These are phyloP conservation scores for Parapristionchus giblindavisi DNA, from an alignment of 2,888 invertebrate genomes.

Conservation along the genomic window DNA sequence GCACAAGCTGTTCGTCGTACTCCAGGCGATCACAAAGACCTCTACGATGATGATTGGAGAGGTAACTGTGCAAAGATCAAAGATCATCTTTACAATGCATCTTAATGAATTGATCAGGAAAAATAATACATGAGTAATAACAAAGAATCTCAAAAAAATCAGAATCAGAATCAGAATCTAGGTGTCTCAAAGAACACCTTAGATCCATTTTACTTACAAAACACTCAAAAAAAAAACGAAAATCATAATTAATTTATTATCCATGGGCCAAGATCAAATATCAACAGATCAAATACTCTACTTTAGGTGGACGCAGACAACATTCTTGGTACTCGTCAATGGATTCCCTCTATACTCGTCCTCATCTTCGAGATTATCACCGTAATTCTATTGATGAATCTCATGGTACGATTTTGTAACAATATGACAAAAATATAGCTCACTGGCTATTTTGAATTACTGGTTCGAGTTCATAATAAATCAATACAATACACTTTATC, in stretches of 20 bases:
- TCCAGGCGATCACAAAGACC: slow-evolving; percentile 67
- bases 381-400: slow-evolving; percentile 67
- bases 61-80: slow-evolving; percentile 30
- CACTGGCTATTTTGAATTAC: too few relatives aligned
- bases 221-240: not conserved
- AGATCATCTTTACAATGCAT: not conserved
- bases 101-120: too few relatives aligned
- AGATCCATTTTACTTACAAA: too few relatives aligned
- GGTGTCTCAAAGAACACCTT: too few relatives aligned
- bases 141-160: too few relatives aligned
- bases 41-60: slow-evolving; percentile 69
- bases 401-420: slow-evolving; percentile 58
- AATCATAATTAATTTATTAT: not conserved
- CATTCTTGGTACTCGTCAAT: slow-evolving; percentile 52
- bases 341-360: slow-evolving; percentile 65
- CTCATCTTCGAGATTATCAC: slow-evolving; percentile 68
- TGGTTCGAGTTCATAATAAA: not conserved
- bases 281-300: not conserved
- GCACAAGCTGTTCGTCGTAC: slow-evolving; percentile 52
- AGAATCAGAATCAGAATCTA: not conserved
- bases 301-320: slow-evolving; percentile 40
- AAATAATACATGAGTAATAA: too few relatives aligned
- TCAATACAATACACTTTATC: not conserved
- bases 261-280: not conserved
- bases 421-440: too few relatives aligned